Percentiles rank a stretch among this genome's conserved stretches.
Evolutionary conservation across 2,888 invertebrate genomes (phyloP).

Genomic region (Apotomis turbidana): DNA sequence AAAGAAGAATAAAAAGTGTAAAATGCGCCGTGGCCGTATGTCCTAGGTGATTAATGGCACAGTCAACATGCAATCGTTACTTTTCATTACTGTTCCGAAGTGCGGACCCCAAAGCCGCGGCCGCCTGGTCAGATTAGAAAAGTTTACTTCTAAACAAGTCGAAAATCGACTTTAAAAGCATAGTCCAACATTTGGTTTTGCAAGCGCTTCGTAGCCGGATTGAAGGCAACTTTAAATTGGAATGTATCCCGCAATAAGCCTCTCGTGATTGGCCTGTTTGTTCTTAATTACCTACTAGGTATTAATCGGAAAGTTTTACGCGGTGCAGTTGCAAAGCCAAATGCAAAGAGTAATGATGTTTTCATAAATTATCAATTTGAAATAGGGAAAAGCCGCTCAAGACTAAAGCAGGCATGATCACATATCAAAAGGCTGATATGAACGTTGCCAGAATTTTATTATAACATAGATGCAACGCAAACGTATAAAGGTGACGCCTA

Average conservation of each 20-base stretch:
- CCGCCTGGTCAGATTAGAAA: conserved; percentile 81
- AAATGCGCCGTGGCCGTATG: conserved; percentile 53
- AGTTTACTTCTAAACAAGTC: conserved; percentile 76
- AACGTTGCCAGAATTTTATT: too few species aligned
- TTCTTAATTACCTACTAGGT: conserved; percentile 73
- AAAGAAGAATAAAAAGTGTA: conserved; percentile 52
- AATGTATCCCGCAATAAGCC: conserved; percentile 83
- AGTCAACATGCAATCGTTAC: conserved; percentile 82
- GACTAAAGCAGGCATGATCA: too few species aligned
- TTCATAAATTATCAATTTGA: conserved; percentile 51
- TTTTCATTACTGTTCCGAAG: conserved; percentile 82
- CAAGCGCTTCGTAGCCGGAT: conserved; percentile 72
- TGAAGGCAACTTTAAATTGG: conserved; percentile 83
- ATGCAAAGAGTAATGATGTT: conserved; percentile 50
- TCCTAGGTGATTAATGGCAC: conserved; percentile 77
- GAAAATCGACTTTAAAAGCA: conserved; percentile 82
- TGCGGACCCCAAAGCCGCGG: conserved; percentile 73
- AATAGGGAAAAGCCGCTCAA: too few species aligned
- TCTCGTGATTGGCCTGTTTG: conserved; percentile 82
- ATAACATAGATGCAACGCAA: too few species aligned
- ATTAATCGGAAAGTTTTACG: conserved; percentile 77
- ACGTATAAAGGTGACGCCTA: too few species aligned
- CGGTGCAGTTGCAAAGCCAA: conserved; percentile 50
- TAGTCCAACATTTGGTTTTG: conserved; percentile 81
- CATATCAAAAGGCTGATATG: too few species aligned